Conservation (phyloP, 2,797 vertebrate species). For the Silurus lanzhouensis region DNA sequence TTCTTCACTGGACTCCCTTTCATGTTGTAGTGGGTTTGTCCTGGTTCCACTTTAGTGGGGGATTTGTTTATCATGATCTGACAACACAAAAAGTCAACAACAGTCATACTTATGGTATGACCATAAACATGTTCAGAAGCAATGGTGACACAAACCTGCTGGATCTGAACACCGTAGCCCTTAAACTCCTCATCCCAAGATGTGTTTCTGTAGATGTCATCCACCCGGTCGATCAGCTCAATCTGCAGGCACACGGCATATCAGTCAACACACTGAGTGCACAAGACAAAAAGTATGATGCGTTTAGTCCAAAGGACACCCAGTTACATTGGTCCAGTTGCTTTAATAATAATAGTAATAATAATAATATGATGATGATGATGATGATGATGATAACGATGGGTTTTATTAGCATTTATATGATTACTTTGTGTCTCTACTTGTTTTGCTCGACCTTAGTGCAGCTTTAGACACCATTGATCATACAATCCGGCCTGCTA, state of each 20-base stretch:
- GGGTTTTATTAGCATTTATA: too few relatives aligned
- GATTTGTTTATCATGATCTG: conserved; percentile 91
- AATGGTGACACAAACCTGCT: conserved; percentile 79
- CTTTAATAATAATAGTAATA: too few relatives aligned
- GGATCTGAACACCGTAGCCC: conserved; percentile 94
- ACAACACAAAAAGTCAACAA: conserved; percentile 3
- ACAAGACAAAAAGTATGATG: not conserved
- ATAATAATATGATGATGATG: too few relatives aligned
- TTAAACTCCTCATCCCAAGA: conserved; percentile 85
- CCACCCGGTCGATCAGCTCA: conserved; percentile 93
- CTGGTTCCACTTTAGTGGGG: conserved; percentile 67
- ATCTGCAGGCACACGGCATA: conserved; percentile 75
- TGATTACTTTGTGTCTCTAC: too few relatives aligned
- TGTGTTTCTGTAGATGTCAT: conserved; percentile 96
- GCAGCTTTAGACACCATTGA: too few relatives aligned
- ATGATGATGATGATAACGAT: too few relatives aligned
- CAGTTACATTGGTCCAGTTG: not conserved
- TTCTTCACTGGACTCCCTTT: conserved; percentile 76
- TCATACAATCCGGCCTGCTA: too few relatives aligned
- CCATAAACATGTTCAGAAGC: not conserved
- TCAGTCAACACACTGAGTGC: not conserved
- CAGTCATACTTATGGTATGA: not conserved
- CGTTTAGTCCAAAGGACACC: not conserved
- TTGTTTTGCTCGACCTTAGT: too few relatives aligned
- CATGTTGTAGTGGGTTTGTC: conserved; percentile 91